A percentile compares a stretch with the other conserved stretches of the same genome.
phyloP scores from a whole-genome alignment of 2,888 invertebrate species.

The Boloria selene region DNA sequence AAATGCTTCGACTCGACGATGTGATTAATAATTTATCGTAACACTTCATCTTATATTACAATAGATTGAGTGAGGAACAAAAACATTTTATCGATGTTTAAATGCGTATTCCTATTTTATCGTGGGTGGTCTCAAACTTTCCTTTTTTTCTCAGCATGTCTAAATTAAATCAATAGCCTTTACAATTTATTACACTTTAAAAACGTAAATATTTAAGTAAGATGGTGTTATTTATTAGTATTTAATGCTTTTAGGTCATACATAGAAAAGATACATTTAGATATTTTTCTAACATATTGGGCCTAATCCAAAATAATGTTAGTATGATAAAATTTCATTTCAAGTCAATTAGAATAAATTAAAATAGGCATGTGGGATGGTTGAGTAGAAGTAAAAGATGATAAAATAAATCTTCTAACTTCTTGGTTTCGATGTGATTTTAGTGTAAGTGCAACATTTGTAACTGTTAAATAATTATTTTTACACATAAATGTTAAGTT shows the following conservation, averaged over 20 bases:
- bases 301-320: no score
- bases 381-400: no score
- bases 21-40: conserved; percentile 9
- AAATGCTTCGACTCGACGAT: background rate
- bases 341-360: no score
- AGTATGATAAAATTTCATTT: no score
- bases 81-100: conserved; percentile 5
- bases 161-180: conserved; percentile 11
- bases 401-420: no score
- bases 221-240: conserved; percentile 4
- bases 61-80: conserved; percentile 13
- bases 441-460: no score
- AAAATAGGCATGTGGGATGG: no score
- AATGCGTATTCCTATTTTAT: background rate
- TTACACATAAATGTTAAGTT: no score
- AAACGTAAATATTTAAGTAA: conserved; percentile 5
- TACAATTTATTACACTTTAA: conserved; percentile 8
- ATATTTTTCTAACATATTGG: background rate
- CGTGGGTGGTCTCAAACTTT: conserved; percentile 16
- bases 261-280: background rate
- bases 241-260: background rate
- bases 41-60: conserved; percentile 10
- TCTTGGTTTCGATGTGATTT: no score
- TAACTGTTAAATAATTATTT: no score
- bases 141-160: conserved; percentile 3